These are phyloP conservation scores for Drosophila burlai DNA, from an alignment of 1,140 invertebrate species.

Conservation along the genomic window DNA sequence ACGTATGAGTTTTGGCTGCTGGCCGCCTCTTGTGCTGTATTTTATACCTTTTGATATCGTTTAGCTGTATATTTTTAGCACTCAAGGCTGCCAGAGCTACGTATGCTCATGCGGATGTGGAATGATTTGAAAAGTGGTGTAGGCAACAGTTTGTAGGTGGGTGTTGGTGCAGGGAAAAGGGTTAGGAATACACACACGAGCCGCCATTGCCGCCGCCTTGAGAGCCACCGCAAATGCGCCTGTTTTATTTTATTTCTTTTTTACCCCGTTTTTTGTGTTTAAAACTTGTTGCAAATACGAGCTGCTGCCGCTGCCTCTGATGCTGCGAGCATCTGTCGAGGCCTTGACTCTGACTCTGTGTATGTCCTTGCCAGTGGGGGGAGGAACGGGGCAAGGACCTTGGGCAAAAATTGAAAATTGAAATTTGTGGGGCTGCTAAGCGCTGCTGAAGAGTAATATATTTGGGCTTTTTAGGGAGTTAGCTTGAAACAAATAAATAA, in stretches of 20 bases:
- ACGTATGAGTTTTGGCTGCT: conserved; percentile 2
- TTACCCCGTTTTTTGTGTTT: conserved; percentile 17
- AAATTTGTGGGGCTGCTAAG: conserved; percentile 58
- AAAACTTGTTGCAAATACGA: conserved; percentile 73
- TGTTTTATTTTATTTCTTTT: conserved; percentile 27
- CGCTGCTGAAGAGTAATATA: too few relatives aligned
- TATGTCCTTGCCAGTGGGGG: conserved; percentile 47
- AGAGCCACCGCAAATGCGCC: conserved; percentile 61
- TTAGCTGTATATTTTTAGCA: conserved; percentile 73
- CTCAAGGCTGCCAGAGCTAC: conserved; percentile 66
- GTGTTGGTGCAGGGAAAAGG: conserved; percentile 20
- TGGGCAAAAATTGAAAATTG: conserved; percentile 59
- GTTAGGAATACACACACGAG: conserved; percentile 35
- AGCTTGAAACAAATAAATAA: neutral
- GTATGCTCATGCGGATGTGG: conserved; percentile 77
- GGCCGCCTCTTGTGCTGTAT: conserved; percentile 8
- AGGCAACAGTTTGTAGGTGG: conserved; percentile 65
- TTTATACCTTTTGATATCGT: conserved; percentile 65
- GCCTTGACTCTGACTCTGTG: conserved; percentile 69
- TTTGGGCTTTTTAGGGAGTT: neutral
- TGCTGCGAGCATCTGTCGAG: conserved; percentile 44
- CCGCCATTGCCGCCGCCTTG: too few relatives aligned
- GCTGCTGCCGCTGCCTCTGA: conserved; percentile 22
- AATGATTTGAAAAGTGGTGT: conserved; percentile 76
- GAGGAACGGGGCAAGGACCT: neutral